Base-by-base conservation (phyloP, 2,113 vertebrate species). In the Pedetes capensis region DNA sequence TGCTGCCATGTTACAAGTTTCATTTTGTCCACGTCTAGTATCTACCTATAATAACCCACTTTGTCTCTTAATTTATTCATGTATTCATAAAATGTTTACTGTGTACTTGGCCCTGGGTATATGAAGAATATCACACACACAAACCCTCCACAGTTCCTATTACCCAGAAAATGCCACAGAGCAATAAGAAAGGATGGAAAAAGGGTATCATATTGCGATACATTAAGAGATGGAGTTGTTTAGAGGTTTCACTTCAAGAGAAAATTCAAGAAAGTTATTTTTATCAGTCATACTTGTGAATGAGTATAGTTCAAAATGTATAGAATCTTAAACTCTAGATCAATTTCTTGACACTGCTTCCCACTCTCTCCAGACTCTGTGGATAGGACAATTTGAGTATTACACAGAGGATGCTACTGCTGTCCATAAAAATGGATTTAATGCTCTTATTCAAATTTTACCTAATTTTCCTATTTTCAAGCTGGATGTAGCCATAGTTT, bases 41-140 rank as follows among this genome's bases (percentile, higher is more conserved):
- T 34, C 47, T 29, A 76, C 29, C 22, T 92, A 82, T 69, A 53
- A 42, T 83, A 23, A 57, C 32, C 13, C 25, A 71, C 37, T 87
- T 94, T 86, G 89, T 87, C n/a, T 95, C 12, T 78, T 89, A 64
- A 94, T 93, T 87, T 84, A 84, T 84, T 87, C 59, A 80, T 12
- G 27, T 92, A 87, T 92, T 96, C 87, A 75, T 72, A 89, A 37
- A 85, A 68, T 82, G 42, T 16, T 78, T 82, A 88, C 76, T 91
- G 27, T 88, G 44, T 22, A 55, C 42, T 86, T 51, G 13, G 64
- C 72, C 49, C 34, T 44, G 37, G 4, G 29, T 22, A 66, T 93
- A 57, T 39, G 23, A 88, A 78, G 57, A 81, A 75, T 37, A 75
- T 66, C 37, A 63, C 34, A 96, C 13, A 47, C 18, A 34, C 17